phyloP scores from a whole-genome alignment of 1,140 invertebrate genomes.

The Nebria ingens region DNA sequence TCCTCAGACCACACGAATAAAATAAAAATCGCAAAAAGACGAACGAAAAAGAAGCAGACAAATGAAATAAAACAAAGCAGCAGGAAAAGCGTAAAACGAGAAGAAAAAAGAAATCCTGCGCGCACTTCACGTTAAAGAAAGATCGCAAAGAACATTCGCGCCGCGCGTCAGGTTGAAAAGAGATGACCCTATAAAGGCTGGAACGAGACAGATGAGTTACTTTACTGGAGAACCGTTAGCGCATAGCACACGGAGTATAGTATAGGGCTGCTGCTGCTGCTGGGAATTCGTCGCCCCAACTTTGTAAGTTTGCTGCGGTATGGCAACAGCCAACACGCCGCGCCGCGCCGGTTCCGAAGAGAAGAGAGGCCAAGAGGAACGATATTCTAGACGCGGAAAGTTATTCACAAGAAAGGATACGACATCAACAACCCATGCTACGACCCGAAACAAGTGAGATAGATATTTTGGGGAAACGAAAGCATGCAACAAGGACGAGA shows the following conservation, averaged over 20 bases:
- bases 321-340: not conserved
- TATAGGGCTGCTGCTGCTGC: too few relatives aligned
- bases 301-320: conserved; percentile 3
- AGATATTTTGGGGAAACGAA: not conserved
- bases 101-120: not conserved
- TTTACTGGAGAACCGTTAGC: conserved; percentile 1
- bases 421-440: not conserved
- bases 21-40: too few relatives aligned
- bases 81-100: too few relatives aligned
- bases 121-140: not conserved
- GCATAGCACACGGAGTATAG: too few relatives aligned
- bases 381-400: conserved; percentile 3
- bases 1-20: too few relatives aligned
- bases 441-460: not conserved
- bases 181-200: not conserved
- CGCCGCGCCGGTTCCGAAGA: not conserved
- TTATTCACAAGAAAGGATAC: conserved; percentile 7
- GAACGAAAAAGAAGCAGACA: too few relatives aligned
- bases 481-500: not conserved
- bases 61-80: too few relatives aligned
- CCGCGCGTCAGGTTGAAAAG: not conserved
- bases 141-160: not conserved
- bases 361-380: not conserved
- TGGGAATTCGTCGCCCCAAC: not conserved
- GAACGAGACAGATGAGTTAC: not conserved